phyloP scores from a whole-genome alignment of 2,888 invertebrate genomes.

The Pristionchus arcanus region DNA sequence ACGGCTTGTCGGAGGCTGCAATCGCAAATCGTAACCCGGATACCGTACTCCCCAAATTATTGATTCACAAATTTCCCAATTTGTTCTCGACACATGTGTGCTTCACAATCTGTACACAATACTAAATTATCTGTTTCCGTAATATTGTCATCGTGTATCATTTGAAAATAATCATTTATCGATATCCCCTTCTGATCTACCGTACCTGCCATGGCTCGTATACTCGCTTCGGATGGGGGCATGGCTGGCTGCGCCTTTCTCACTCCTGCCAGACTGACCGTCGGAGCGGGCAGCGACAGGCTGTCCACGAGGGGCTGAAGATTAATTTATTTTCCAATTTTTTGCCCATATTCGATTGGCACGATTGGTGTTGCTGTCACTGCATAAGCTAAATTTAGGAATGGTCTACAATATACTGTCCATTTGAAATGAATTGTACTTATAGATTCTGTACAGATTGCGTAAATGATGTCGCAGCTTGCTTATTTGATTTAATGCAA shows the following conservation, averaged over 20 bases:
- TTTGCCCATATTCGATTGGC: too few relatives aligned
- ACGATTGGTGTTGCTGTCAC: too few relatives aligned
- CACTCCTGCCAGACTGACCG: background rate
- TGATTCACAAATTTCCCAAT: background rate
- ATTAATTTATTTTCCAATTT: background rate
- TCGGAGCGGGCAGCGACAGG: background rate
- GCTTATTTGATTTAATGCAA: too few relatives aligned
- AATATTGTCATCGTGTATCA: background rate
- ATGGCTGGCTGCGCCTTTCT: background rate
- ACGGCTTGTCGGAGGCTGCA: slow-evolving; percentile 57
- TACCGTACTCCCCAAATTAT: background rate
- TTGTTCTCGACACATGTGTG: too few relatives aligned
- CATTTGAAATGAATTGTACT: too few relatives aligned
- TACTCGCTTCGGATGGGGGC: slow-evolving; percentile 1
- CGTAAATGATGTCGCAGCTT: too few relatives aligned
- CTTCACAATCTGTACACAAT: too few relatives aligned
- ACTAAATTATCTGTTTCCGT: too few relatives aligned
- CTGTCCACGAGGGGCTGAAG: background rate
- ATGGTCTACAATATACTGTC: too few relatives aligned
- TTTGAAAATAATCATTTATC: background rate
- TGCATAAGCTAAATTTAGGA: too few relatives aligned
- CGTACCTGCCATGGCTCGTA: slow-evolving; percentile 37
- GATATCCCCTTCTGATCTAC: background rate
- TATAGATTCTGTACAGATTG: too few relatives aligned
- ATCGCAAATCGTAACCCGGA: too few relatives aligned